A percentile compares a stretch with the other conserved stretches of the same genome.
phyloP scores from a whole-genome alignment of 2,888 invertebrate species.

The Eulithis testata region DNA sequence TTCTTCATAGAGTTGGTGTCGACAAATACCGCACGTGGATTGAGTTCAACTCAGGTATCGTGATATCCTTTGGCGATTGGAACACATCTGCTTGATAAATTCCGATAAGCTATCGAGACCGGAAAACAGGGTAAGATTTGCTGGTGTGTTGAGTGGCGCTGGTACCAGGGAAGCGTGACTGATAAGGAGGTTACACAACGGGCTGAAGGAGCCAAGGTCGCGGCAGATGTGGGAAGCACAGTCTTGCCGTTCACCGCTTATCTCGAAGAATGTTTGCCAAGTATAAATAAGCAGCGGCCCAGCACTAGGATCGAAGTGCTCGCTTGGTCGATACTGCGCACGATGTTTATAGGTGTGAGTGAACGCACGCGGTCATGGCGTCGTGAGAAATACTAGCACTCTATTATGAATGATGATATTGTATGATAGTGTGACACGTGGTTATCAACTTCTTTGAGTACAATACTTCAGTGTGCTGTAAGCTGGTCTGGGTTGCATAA shows the following conservation, averaged over 20 bases:
- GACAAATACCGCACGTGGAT: constrained; percentile 48
- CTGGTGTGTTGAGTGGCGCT: constrained; percentile 57
- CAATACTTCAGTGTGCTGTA: constrained; percentile 11
- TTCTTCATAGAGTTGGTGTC: constrained; percentile 44
- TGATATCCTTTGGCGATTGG: constrained; percentile 39
- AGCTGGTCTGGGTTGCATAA: constrained; percentile 51
- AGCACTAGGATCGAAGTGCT: constrained; percentile 56
- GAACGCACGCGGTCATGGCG: constrained; percentile 68
- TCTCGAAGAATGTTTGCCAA: constrained; percentile 74
- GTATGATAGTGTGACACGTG: constrained; percentile 72
- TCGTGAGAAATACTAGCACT: constrained; percentile 74
- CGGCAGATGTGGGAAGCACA: constrained; percentile 82
- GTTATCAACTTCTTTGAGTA: constrained; percentile 49
- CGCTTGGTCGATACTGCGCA: constrained; percentile 58
- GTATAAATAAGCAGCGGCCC: constrained; percentile 73
- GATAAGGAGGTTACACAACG: constrained; percentile 80
- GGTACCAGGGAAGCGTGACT: constrained; percentile 73
- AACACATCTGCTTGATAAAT: constrained; percentile 62
- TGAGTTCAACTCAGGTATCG: constrained; percentile 21
- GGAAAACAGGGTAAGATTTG: constrained; percentile 76
- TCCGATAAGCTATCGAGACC: constrained; percentile 69
- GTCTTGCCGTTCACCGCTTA: constrained; percentile 76
- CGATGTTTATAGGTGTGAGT: constrained; percentile 74
- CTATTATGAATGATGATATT: constrained; percentile 59
- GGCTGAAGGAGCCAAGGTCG: constrained; percentile 78